Evolutionary conservation across 2,888 invertebrate genomes (phyloP), one percentile per base, ranked within the genome.

Genomic region (Leptinotarsa rubiginosa): DNA sequence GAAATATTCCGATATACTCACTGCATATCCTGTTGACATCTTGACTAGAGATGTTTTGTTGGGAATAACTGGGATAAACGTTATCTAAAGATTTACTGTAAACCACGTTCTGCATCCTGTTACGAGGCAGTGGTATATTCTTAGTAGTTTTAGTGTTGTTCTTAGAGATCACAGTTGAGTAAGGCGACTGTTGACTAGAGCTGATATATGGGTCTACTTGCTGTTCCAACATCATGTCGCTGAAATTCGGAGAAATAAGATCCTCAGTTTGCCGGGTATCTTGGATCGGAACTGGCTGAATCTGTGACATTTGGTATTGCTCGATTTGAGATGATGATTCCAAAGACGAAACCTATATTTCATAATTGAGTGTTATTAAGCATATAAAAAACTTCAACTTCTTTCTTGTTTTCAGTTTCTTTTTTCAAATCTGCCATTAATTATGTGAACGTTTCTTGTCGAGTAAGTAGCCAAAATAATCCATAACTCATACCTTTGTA

Each of bases 141-240:
- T 85, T 84, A 16, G 80, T 74, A 69, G 80, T 70, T 77, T 84
- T 84, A 69, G 81, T 71, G 72, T 72, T 74, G 64, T 78, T 79
- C 78, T 85, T 85, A 70, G 85, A 84, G 79, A 85, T 84, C 81
- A 83, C 85, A 76, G 82, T 74, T n/a, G 81, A 78, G 70, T 82
- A 84, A 76, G 88, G 88, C 70, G 87, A 78, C 31, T 88, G 83
- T 56, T 56, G 69, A 16, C 56, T 47, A 13, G 47, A 88, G 77
- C 83, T 88, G 86, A 47, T 70, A 69, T 67, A 73, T 54, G 65
- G 88, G 89, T 69, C 69, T 41, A 47, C 69, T 13, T 83, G 83
- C 82, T 41, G 41, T 41, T 41, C 41, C 41, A 31, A 31, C 31
- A 41, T 41, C 41, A 41, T 41, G 10, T 41, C 41, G 41, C 41